A percentile compares a stretch with the other conserved stretches of the same genome.
phyloP scores from a whole-genome alignment of 2,797 vertebrate species.

The Ptychadena robeensis region DNA sequence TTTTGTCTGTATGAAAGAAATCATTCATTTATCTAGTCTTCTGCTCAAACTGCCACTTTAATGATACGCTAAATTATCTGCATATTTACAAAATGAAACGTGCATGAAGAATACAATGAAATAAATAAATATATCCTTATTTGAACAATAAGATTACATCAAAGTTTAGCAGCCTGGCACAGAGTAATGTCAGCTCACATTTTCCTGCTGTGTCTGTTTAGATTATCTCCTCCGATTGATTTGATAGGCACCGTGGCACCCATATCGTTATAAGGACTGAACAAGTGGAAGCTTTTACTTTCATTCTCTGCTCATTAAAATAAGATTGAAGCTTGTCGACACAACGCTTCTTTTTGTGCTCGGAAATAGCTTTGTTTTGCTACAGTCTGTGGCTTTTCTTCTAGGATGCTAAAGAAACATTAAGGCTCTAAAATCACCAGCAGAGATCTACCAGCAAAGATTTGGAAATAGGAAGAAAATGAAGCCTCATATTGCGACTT shows the following conservation, averaged over 20 bases:
- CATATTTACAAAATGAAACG: too few species aligned
- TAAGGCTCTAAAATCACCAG: not conserved
- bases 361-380: not conserved
- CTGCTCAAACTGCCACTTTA: not conserved
- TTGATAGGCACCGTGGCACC: constrained; percentile 25
- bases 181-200: constrained; percentile 25
- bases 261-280: constrained; percentile 11
- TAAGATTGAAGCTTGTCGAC: constrained; percentile 33
- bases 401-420: not conserved
- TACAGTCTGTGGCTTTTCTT: constrained; percentile 1
- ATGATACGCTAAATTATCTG: not conserved
- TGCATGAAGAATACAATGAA: not conserved
- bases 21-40: not conserved
- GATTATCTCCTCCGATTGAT: constrained; percentile 2
- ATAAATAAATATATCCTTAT: constrained; percentile 10
- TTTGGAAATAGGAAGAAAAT: constrained; percentile 15
- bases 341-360: constrained; percentile 1
- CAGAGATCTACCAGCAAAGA: not conserved
- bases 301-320: constrained; percentile 34
- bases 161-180: constrained; percentile 5
- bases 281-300: constrained; percentile 11
- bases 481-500: constrained; percentile 11
- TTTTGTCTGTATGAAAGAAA: not conserved
- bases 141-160: constrained; percentile 32
- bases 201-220: constrained; percentile 27